A percentile compares a stretch with the other conserved stretches of the same genome.
Conservation (phyloP, 2,888 invertebrate genomes). For the Scaptodrosophila latifasciaeformis region DNA sequence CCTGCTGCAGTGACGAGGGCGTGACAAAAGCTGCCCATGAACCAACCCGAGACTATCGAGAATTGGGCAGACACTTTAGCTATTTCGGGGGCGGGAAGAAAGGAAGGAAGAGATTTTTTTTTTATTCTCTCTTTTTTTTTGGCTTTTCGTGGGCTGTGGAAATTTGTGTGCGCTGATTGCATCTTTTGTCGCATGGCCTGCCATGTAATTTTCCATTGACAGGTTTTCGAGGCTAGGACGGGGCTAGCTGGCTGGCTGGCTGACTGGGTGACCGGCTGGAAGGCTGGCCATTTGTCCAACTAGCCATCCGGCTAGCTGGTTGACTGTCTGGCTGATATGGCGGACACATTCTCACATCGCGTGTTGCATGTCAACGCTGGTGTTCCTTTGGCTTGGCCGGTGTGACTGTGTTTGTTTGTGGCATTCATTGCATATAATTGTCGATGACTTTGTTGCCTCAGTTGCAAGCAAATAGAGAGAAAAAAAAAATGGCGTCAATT, state of each 20-base stretch:
- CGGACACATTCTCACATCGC: slow-evolving; percentile 48
- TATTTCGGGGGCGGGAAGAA: slow-evolving; percentile 24
- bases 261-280: no score
- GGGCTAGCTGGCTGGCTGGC: slow-evolving; percentile 10
- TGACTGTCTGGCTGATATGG: slow-evolving; percentile 10
- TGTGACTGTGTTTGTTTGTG: slow-evolving; percentile 8
- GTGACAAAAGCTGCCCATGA: slow-evolving; percentile 46
- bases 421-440: slow-evolving; percentile 22
- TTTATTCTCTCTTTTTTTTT: background rate
- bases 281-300: background rate
- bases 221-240: slow-evolving; percentile 36
- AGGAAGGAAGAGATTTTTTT: no score
- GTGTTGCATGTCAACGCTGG: slow-evolving; percentile 73
- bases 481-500: slow-evolving; percentile 46
- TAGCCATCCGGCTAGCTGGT: no score
- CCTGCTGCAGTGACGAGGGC: slow-evolving; percentile 37
- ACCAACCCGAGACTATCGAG: no score
- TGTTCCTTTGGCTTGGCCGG: slow-evolving; percentile 34
- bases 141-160: slow-evolving; percentile 1
- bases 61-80: slow-evolving; percentile 33
- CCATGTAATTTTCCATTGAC: slow-evolving; percentile 29
- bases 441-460: slow-evolving; percentile 1
- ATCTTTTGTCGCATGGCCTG: slow-evolving; percentile 58
- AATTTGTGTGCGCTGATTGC: slow-evolving; percentile 45
- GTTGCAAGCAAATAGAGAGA: slow-evolving; percentile 16